phyloP scores from a whole-genome alignment of 1,140 invertebrate genomes.

The Trichonephila clavipes region DNA sequence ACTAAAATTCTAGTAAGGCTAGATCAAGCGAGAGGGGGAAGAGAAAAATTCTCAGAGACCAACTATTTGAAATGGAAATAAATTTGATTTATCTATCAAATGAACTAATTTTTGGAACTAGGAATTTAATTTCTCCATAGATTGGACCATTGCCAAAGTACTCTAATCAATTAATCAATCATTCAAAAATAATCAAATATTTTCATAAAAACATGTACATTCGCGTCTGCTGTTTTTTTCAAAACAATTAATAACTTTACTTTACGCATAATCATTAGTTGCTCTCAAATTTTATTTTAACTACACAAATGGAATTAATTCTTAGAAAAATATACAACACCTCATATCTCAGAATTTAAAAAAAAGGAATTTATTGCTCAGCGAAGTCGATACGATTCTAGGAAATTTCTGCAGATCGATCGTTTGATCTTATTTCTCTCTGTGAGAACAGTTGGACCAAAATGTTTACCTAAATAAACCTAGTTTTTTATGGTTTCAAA shows the following conservation, averaged over 20 bases:
- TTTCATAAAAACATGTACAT: not conserved
- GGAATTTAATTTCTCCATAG: not conserved
- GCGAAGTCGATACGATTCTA: not conserved
- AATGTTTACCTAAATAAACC: not conserved
- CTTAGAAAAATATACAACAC: not conserved
- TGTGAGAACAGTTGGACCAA: not conserved
- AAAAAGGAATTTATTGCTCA: not conserved
- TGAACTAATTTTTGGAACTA: not conserved
- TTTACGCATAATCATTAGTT: not conserved
- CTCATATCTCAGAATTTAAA: not conserved
- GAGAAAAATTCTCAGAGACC: not conserved
- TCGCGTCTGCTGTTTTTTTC: not conserved
- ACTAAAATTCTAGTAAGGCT: too few relatives aligned
- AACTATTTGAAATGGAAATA: not conserved
- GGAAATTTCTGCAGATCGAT: constrained; percentile 1
- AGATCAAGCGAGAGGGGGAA: not conserved
- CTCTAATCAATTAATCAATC: constrained; percentile 6
- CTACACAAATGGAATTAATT: not conserved
- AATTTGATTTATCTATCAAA: not conserved
- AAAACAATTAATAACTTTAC: not conserved
- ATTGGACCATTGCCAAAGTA: not conserved
- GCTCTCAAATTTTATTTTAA: not conserved
- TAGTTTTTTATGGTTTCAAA: not conserved
- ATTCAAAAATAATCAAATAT: not conserved
- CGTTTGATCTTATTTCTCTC: not conserved